Conservation (phyloP, 2,888 invertebrate species). For the Acanthopleura granulata region DNA sequence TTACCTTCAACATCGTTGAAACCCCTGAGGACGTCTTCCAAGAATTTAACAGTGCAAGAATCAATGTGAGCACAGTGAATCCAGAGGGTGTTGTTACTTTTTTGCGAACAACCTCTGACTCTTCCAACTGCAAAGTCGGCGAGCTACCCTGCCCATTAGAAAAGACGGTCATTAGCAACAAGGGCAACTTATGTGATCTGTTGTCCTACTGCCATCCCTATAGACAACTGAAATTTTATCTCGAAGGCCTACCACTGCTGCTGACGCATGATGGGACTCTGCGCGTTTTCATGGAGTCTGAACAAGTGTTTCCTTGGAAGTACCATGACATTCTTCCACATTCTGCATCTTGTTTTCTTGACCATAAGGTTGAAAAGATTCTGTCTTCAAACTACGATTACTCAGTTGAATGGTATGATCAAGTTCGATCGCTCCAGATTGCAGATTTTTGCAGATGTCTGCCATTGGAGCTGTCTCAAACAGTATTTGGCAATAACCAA, state of each 20-base stretch:
- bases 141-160: no score
- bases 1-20: background rate
- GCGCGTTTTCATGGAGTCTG: background rate
- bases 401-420: no score
- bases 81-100: conserved; percentile 37
- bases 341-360: background rate
- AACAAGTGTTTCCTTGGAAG: background rate
- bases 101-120: conserved; percentile 26
- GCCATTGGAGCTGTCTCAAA: no score
- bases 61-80: conserved; percentile 33
- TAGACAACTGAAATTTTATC: conserved; percentile 25
- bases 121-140: no score
- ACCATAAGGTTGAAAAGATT: background rate
- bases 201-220: conserved; percentile 36
- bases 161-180: background rate
- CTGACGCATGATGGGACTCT: conserved; percentile 26
- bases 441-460: no score
- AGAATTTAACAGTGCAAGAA: background rate
- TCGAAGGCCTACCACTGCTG: conserved; percentile 44
- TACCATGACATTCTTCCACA: no score
- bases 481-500: background rate
- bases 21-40: background rate
- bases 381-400: no score
- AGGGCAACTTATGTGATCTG: conserved; percentile 25
- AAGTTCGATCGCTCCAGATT: no score